Conservation (phyloP, 35 echinoderm and acorn worm genomes). For the Acanthaster planci region DNA sequence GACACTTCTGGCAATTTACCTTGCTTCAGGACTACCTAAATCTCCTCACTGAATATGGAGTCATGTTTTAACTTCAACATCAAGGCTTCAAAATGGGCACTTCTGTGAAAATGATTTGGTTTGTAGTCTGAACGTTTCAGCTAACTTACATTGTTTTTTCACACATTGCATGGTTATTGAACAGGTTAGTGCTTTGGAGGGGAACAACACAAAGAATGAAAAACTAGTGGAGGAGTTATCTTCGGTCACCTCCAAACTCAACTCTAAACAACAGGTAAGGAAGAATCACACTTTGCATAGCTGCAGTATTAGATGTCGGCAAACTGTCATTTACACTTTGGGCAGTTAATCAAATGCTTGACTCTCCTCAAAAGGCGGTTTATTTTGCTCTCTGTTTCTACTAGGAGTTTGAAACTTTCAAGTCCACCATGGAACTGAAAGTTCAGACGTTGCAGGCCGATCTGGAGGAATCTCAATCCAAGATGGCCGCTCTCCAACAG, state of each 20-base stretch:
- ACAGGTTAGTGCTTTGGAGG: slow-evolving; percentile 21
- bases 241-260: not conserved
- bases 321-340: no score
- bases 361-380: not conserved
- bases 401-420: slow-evolving; percentile 17
- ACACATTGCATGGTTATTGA: not conserved
- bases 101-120: no score
- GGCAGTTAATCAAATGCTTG: not conserved
- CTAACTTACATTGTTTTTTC: no score
- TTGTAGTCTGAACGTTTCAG: no score
- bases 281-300: not conserved
- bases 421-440: slow-evolving; percentile 22
- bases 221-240: slow-evolving; percentile 7
- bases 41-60: no score
- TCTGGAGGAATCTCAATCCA: slow-evolving; percentile 12
- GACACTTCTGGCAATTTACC: no score
- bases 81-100: no score
- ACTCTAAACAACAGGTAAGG: slow-evolving; percentile 35
- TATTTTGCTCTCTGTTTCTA: not conserved
- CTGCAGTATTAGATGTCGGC: no score
- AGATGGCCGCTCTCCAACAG: slow-evolving; percentile 36
- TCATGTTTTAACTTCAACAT: no score
- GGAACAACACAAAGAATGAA: not conserved
- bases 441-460: slow-evolving; percentile 27
- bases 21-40: no score